These are phyloP conservation scores for Asarcornis scutulata DNA, from an alignment of 2,113 vertebrate species.

Conservation along the genomic window DNA sequence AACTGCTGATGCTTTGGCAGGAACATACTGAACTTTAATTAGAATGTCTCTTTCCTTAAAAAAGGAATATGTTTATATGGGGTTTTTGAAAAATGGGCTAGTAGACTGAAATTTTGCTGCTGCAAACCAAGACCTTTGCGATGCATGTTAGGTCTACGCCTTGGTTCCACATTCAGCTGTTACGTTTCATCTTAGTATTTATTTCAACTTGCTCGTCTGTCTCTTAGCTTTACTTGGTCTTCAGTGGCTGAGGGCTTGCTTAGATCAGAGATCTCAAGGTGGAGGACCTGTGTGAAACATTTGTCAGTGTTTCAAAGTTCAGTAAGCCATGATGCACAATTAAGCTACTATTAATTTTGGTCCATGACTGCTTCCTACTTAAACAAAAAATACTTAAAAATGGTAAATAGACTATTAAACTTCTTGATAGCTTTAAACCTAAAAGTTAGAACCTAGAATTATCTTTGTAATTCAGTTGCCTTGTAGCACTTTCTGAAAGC, in stretches of 20 bases:
- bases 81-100: not conserved
- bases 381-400: not conserved
- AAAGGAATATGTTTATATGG: not conserved
- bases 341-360: not conserved
- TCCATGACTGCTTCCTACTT: not conserved
- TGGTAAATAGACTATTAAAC: not conserved
- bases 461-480: not conserved
- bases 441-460: not conserved
- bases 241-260: not conserved
- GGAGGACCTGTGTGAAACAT: not conserved
- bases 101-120: not conserved
- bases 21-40: not conserved
- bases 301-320: not conserved
- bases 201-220: not conserved
- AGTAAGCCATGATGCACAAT: accelerated
- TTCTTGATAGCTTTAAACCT: not conserved
- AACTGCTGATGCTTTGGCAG: not conserved
- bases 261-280: not conserved
- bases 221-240: not conserved
- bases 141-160: not conserved
- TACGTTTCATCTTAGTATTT: not conserved
- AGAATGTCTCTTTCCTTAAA: not conserved
- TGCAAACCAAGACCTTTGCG: not conserved
- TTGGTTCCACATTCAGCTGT: not conserved
- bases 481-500: not conserved